phyloP scores from a whole-genome alignment of 30 jellyfish, hydroid and myxozoan genomes.

The Rhopilema esculentum region DNA sequence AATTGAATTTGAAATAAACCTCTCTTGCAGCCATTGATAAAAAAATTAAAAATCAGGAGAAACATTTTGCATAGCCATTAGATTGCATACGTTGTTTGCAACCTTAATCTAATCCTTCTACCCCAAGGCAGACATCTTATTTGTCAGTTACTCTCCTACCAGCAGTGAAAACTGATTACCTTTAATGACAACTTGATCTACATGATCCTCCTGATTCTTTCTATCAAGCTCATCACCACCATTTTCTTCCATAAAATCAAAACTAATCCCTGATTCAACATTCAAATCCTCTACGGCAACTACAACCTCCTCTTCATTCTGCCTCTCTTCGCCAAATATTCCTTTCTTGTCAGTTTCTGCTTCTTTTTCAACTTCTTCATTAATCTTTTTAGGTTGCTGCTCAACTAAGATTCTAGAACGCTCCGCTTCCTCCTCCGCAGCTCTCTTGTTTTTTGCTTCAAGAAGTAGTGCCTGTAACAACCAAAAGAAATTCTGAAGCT shows the following conservation, averaged over 20 bases:
- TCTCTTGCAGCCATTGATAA: no score
- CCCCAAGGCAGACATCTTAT: no score
- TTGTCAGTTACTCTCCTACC: no score
- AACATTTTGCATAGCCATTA: no score
- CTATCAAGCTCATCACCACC: background rate
- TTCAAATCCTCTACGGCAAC: slow-evolving; percentile 54
- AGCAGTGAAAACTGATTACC: background rate
- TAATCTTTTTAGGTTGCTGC: background rate
- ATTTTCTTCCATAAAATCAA: slow-evolving; percentile 61
- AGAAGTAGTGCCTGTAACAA: slow-evolving; percentile 40
- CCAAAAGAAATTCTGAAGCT: background rate
- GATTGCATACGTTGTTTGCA: no score
- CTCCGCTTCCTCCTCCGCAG: slow-evolving; percentile 65
- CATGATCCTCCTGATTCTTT: background rate
- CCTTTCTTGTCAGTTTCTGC: background rate
- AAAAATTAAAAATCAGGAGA: no score
- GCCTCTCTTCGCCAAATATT: background rate
- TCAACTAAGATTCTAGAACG: slow-evolving; percentile 29
- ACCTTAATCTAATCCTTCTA: no score
- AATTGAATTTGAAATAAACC: no score
- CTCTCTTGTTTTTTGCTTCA: slow-evolving; percentile 52
- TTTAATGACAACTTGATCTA: background rate
- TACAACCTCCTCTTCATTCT: slow-evolving; percentile 46
- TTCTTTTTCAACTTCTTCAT: slow-evolving; percentile 5
- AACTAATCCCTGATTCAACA: slow-evolving; percentile 66